Percentiles rank a stretch among this genome's conserved stretches.
These are phyloP conservation scores for Pogona vitticeps DNA, from an alignment of 2,113 vertebrate genomes.

Conservation along the genomic window DNA sequence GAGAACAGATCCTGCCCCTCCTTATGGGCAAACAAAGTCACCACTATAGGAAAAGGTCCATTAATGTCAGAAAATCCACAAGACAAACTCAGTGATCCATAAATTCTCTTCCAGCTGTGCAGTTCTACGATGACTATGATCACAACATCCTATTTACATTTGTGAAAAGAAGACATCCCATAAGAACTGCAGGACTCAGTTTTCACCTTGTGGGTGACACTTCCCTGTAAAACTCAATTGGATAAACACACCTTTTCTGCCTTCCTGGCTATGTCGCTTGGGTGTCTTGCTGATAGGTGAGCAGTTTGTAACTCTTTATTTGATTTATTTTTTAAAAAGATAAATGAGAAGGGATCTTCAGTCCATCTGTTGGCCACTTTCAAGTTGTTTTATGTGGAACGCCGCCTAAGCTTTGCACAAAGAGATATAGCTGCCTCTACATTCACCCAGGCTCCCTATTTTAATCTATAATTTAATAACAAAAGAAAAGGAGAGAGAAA, in stretches of 20 bases:
- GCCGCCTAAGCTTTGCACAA: constrained; percentile 62
- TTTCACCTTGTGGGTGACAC: background rate
- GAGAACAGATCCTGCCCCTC: too few species aligned
- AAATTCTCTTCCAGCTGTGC: too few species aligned
- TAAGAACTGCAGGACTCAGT: background rate
- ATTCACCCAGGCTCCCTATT: constrained; percentile 49
- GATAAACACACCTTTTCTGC: background rate
- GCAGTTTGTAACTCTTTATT: constrained; percentile 65
- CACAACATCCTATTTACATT: background rate
- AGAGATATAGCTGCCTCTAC: constrained; percentile 60
- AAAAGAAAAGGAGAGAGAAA: constrained; percentile 45
- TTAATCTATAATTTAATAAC: constrained; percentile 73
- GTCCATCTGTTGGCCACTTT: constrained; percentile 64
- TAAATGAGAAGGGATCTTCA: constrained; percentile 61
- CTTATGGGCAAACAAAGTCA: too few species aligned
- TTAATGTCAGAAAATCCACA: too few species aligned
- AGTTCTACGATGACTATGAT: too few species aligned
- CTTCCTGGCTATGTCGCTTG: too few species aligned
- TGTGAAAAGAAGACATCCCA: background rate
- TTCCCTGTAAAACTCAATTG: background rate
- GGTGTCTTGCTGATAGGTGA: constrained; percentile 44
- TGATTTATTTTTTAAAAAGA: constrained; percentile 64
- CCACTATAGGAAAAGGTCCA: too few species aligned
- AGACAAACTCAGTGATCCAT: too few species aligned
- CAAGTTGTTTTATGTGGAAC: constrained; percentile 67